Evolutionary conservation across 2,888 invertebrate species (phyloP).

Genomic region (Calephelis perditalis): DNA sequence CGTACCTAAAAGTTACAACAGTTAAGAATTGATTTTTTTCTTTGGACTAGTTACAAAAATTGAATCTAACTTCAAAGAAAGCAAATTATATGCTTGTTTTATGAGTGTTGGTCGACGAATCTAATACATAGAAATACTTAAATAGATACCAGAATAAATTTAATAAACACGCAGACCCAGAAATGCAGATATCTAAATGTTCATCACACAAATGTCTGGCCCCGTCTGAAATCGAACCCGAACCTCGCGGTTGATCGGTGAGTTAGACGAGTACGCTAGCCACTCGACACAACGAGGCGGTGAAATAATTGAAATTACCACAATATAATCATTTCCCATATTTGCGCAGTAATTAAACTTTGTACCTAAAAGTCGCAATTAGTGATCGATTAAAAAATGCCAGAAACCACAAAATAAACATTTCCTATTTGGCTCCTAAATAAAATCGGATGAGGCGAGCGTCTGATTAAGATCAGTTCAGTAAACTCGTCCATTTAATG

Average conservation of each 20-base stretch:
- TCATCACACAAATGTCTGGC: too few species aligned
- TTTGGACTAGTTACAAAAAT: conserved; percentile 39
- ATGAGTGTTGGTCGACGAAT: too few species aligned
- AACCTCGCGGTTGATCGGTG: too few species aligned
- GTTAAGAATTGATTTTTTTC: conserved; percentile 46
- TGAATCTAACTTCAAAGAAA: conserved; percentile 40
- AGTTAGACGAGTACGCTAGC: too few species aligned
- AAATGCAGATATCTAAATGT: too few species aligned
- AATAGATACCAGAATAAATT: too few species aligned
- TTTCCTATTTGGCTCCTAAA: conserved; percentile 58
- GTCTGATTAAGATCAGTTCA: conserved; percentile 60
- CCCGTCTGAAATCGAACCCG: conserved; percentile 36
- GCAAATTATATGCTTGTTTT: too few species aligned
- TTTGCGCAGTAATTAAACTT: conserved; percentile 13
- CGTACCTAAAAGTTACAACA: conserved; percentile 29
- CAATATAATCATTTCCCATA: too few species aligned
- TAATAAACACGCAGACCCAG: too few species aligned
- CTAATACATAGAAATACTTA: too few species aligned
- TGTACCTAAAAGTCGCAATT: conserved; percentile 31
- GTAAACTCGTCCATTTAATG: conserved; percentile 59
- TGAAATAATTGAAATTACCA: too few species aligned
- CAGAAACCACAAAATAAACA: conserved; percentile 58
- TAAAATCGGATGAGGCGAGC: conserved; percentile 58
- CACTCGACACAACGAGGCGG: too few species aligned
- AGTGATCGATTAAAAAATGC: conserved; percentile 49